phyloP scores from a whole-genome alignment of 2,888 invertebrate species.

The Adelphocoris suturalis region DNA sequence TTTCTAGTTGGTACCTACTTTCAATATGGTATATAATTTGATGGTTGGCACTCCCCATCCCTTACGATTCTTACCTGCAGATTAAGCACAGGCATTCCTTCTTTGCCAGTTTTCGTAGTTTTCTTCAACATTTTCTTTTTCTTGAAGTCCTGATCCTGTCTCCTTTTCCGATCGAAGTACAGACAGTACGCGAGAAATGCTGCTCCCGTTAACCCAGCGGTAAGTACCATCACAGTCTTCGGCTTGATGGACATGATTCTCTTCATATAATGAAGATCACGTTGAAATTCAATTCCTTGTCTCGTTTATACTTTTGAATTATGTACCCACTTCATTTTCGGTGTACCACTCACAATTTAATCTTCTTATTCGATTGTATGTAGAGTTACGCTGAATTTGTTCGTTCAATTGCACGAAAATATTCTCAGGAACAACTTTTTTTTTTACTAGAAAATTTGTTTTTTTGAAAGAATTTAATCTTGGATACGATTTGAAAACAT shows the following conservation, averaged over 20 bases:
- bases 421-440: not conserved
- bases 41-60: not conserved
- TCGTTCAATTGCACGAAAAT: not conserved
- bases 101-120: not conserved
- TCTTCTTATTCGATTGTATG: not conserved
- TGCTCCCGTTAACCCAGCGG: conserved; percentile 13
- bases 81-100: not conserved
- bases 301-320: not conserved
- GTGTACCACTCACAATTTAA: not conserved
- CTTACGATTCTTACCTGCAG: not conserved
- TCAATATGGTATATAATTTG: not conserved
- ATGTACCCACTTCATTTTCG: conserved; percentile 76
- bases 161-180: conserved; percentile 50
- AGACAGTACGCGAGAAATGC: conserved; percentile 48
- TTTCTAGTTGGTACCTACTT: no score
- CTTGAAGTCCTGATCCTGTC: conserved; percentile 42
- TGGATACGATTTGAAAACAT: not conserved
- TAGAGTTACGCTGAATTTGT: not conserved
- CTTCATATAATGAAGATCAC: not conserved
- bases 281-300: conserved; percentile 16
- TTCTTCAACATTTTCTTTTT: conserved; percentile 38
- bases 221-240: conserved; percentile 9
- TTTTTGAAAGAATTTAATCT: not conserved
- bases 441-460: not conserved
- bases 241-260: not conserved